These are phyloP conservation scores for Protaetia brevitarsis DNA, from an alignment of 1,140 invertebrate genomes.

Conservation along the genomic window DNA sequence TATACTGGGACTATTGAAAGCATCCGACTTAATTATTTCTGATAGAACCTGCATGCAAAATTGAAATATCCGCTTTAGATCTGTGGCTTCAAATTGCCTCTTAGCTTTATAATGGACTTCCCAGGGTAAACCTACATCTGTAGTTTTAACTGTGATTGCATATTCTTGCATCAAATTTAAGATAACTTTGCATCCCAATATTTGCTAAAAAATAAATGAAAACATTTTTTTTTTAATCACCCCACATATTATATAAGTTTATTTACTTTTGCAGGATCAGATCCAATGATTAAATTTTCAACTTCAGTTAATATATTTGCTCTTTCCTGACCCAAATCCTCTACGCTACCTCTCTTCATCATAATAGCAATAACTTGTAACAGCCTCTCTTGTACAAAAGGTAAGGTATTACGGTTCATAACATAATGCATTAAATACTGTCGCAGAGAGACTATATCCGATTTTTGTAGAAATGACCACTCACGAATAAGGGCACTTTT, in stretches of 20 bases:
- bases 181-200: conserved; percentile 78
- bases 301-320: conserved; percentile 70
- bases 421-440: conserved; percentile 79
- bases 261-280: conserved; percentile 57
- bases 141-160: conserved; percentile 77
- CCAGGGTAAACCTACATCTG: conserved; percentile 81
- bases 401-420: conserved; percentile 59
- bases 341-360: conserved; percentile 76
- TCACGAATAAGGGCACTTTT: conserved; percentile 80
- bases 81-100: conserved; percentile 75
- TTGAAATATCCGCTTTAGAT: conserved; percentile 74
- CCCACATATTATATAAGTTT: not conserved
- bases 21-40: conserved; percentile 46
- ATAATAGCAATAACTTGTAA: conserved; percentile 81
- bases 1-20: conserved; percentile 39
- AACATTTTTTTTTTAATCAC: not conserved
- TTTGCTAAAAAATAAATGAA: conserved; percentile 52
- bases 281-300: conserved; percentile 65
- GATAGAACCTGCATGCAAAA: conserved; percentile 45
- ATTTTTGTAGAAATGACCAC: conserved; percentile 67
- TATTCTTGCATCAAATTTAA: conserved; percentile 83
- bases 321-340: conserved; percentile 67
- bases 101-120: conserved; percentile 83
- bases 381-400: conserved; percentile 64
- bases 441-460: conserved; percentile 68